Evolutionary conservation across 2,888 invertebrate genomes (phyloP).

Genomic region (Iphiclides podalirius): DNA sequence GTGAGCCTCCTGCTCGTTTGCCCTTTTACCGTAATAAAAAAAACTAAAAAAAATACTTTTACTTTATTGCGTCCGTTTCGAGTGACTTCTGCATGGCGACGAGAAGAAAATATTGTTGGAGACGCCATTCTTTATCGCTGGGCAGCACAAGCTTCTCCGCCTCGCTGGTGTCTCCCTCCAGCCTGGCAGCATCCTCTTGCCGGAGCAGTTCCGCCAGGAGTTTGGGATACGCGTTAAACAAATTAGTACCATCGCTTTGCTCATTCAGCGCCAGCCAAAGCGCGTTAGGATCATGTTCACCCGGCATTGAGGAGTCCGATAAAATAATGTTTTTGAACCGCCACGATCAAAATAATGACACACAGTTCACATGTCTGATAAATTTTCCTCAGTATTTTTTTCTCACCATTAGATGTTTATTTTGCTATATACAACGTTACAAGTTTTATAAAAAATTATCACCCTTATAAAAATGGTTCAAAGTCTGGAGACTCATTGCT

Average conservation of each 20-base stretch:
- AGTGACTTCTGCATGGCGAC: conserved; percentile 82
- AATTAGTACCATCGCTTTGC: conserved; percentile 72
- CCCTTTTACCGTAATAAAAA: too few relatives aligned
- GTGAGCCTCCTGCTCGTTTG: too few relatives aligned
- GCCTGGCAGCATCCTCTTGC: conserved; percentile 66
- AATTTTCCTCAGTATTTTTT: too few relatives aligned
- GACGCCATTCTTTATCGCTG: conserved; percentile 84
- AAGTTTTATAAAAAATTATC: too few relatives aligned
- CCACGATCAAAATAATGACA: too few relatives aligned
- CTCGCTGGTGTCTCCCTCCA: conserved; percentile 64
- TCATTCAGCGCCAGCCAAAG: conserved; percentile 80
- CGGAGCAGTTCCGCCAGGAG: conserved; percentile 82
- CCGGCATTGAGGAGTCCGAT: conserved; percentile 54
- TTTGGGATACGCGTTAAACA: conserved; percentile 84
- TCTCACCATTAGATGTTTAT: too few relatives aligned
- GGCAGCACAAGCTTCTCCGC: conserved; percentile 82
- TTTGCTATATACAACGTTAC: too few relatives aligned
- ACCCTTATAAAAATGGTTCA: too few relatives aligned
- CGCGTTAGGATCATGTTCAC: conserved; percentile 58
- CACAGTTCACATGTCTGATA: too few relatives aligned
- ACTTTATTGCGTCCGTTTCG: conserved; percentile 46
- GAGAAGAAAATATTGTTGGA: conserved; percentile 83
- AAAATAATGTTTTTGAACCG: conserved; percentile 24
- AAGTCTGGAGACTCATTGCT: conserved; percentile 28
- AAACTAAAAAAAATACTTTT: too few relatives aligned